Conservation (phyloP, 35 echinoderm and acorn worm genomes). For the Lytechinus pictus region DNA sequence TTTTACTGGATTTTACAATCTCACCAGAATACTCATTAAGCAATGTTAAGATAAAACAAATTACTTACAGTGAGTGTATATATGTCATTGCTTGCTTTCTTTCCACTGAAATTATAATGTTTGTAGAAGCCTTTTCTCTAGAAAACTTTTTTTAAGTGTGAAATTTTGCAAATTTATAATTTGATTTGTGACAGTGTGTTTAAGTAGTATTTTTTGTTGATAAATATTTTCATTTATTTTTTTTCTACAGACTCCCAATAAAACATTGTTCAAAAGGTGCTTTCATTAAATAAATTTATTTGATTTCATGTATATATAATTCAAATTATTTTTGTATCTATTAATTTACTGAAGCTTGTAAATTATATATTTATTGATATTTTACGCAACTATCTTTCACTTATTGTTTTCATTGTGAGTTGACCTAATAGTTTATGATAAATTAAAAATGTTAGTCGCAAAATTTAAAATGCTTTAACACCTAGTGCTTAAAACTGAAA, state of each 20-base stretch:
- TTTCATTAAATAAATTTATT: not conserved
- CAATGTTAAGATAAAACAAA: not conserved
- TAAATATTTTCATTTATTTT: not conserved
- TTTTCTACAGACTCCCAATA: not conserved
- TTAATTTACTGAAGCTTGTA: not conserved
- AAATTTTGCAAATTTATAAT: not conserved
- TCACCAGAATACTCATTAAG: not conserved
- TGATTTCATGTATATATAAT: not conserved
- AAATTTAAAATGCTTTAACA: too few species aligned
- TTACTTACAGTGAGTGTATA: too few species aligned
- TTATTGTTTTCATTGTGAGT: not conserved
- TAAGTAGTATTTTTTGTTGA: not conserved
- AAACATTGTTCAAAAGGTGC: not conserved
- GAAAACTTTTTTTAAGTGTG: not conserved
- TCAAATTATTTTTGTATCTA: not conserved
- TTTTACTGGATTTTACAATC: not conserved
- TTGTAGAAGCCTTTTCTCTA: not conserved
- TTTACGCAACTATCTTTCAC: not conserved
- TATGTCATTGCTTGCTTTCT: not conserved
- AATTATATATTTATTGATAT: not conserved
- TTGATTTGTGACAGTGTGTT: not conserved
- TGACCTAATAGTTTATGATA: not conserved
- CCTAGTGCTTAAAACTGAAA: not conserved
- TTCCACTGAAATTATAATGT: not conserved
- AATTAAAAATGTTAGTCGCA: not conserved